phyloP scores from a whole-genome alignment of 2,113 vertebrate genomes.

The Syngnathus typhle region DNA sequence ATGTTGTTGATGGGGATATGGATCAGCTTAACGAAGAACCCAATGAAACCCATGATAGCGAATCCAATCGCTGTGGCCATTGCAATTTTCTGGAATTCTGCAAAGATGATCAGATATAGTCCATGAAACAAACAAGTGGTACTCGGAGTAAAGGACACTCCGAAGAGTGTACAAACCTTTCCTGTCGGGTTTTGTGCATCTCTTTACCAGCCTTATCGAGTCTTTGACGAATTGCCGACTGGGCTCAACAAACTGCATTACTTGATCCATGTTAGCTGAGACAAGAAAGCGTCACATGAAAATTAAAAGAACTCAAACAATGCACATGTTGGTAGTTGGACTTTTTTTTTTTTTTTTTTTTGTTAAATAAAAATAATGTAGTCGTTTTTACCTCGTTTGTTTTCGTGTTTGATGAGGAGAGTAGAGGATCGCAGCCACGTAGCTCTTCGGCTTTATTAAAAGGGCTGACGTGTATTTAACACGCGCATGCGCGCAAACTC shows the following conservation, averaged over 20 bases:
- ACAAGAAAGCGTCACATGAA: background rate
- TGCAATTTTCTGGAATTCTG: constrained; percentile 98
- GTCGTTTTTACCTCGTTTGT: constrained; percentile 6
- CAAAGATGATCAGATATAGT: background rate
- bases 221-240: constrained; percentile 97
- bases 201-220: constrained; percentile 95
- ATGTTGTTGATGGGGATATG: constrained; percentile 99
- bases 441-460: background rate
- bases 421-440: constrained; percentile 61
- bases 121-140: background rate
- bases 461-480: constrained; percentile 63
- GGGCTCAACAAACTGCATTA: constrained; percentile 97
- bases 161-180: constrained; percentile 76
- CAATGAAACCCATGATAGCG: constrained; percentile 98
- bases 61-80: constrained; percentile 99
- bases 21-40: constrained; percentile 97
- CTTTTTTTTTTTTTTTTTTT: no score
- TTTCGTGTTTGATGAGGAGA: background rate
- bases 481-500: constrained; percentile 49
- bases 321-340: no score
- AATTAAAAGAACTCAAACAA: background rate
- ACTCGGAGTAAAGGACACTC: background rate
- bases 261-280: constrained; percentile 83
- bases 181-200: constrained; percentile 97
- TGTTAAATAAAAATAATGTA: no score